phyloP scores from a whole-genome alignment of 92 coral and sea anemone genomes.

The Nematostella vectensis region DNA sequence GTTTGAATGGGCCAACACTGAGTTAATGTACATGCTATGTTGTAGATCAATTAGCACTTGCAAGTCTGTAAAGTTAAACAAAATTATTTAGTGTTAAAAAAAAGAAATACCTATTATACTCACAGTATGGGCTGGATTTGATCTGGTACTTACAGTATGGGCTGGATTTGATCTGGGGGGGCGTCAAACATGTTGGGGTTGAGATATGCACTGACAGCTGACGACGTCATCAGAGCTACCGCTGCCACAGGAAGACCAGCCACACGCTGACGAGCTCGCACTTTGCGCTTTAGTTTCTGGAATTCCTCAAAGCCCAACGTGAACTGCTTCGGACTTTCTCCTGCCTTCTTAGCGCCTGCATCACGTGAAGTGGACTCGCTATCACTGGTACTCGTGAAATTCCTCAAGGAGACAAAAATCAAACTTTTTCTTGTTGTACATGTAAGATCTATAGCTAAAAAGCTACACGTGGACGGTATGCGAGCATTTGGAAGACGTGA shows the following conservation, averaged over 20 bases:
- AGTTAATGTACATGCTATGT: too few species aligned
- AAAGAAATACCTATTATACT: too few species aligned
- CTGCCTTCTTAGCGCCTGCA: constrained; percentile 17
- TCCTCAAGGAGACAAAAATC: constrained; percentile 8
- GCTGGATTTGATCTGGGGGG: constrained; percentile 95
- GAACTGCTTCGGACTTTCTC: constrained; percentile 36
- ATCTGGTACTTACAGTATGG: constrained; percentile 91
- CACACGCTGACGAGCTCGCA: constrained; percentile 78
- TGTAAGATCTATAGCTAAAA: not conserved
- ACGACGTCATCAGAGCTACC: constrained; percentile 73
- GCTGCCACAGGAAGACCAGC: constrained; percentile 94
- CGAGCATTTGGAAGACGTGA: constrained; percentile 3
- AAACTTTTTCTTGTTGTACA: constrained; percentile 3
- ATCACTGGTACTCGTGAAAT: too few species aligned
- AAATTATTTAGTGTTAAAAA: too few species aligned
- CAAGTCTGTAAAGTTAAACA: too few species aligned
- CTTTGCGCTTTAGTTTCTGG: constrained; percentile 74
- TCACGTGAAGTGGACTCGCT: constrained; percentile 10
- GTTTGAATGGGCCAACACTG: too few species aligned
- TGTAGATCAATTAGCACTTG: too few species aligned
- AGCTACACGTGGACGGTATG: not conserved
- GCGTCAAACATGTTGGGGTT: constrained; percentile 98
- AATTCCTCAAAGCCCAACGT: constrained; percentile 80
- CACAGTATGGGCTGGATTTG: too few species aligned
- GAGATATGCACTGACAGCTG: constrained; percentile 81